A percentile compares a stretch with the other conserved stretches of the same genome.
phyloP scores from a whole-genome alignment of 1,140 invertebrate species.

The Hermetia illucens region DNA sequence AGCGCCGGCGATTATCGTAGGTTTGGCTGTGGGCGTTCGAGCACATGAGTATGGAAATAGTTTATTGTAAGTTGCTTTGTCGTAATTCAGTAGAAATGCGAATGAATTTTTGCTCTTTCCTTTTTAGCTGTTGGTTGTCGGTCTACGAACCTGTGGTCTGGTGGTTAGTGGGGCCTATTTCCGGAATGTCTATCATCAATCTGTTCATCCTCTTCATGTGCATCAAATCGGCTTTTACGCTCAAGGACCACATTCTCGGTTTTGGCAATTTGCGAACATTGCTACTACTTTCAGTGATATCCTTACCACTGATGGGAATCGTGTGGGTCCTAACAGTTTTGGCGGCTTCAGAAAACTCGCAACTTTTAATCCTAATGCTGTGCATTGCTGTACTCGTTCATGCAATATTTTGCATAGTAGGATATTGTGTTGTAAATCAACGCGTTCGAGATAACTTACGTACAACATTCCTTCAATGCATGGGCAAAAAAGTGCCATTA shows the following conservation, averaged over 20 bases:
- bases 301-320: slow-evolving; percentile 59
- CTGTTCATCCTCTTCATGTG: slow-evolving; percentile 70
- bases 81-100: not conserved
- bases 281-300: slow-evolving; percentile 68
- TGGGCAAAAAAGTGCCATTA: slow-evolving; percentile 72
- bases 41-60: slow-evolving; percentile 93
- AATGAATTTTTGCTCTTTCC: not conserved
- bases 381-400: slow-evolving; percentile 54
- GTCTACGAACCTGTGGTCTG: slow-evolving; percentile 83
- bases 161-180: slow-evolving; percentile 78
- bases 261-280: slow-evolving; percentile 80
- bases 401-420: slow-evolving; percentile 61
- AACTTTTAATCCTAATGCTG: slow-evolving; percentile 60
- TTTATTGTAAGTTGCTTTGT: slow-evolving; percentile 61
- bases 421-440: slow-evolving; percentile 69
- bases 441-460: slow-evolving; percentile 52
- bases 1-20: slow-evolving; percentile 83
- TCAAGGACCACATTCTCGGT: slow-evolving; percentile 79
- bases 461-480: slow-evolving; percentile 50
- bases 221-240: slow-evolving; percentile 76
- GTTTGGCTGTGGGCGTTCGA: slow-evolving; percentile 77
- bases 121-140: slow-evolving; percentile 78
- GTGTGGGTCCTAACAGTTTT: slow-evolving; percentile 71
- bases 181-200: slow-evolving; percentile 58
- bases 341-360: slow-evolving; percentile 61